phyloP scores from a whole-genome alignment of 2,113 vertebrate genomes.

The Beaufortia kweichowensis region DNA sequence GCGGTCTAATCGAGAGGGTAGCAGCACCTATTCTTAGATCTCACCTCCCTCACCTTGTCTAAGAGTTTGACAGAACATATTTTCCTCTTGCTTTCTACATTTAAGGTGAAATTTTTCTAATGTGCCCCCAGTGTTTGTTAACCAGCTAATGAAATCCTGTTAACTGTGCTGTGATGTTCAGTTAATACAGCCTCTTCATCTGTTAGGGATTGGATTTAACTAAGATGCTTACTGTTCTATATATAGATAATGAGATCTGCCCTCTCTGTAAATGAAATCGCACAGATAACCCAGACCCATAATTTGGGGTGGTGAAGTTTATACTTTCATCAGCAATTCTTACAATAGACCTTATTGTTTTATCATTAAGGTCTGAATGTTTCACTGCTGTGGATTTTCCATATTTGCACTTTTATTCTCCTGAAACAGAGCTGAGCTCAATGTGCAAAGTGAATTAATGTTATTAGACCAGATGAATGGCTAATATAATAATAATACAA shows the following conservation, averaged over 20 bases:
- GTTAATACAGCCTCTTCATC: neutral
- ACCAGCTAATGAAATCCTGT: constrained; percentile 32
- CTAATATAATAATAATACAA: constrained; percentile 49
- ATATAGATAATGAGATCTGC: constrained; percentile 66
- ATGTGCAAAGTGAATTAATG: constrained; percentile 62
- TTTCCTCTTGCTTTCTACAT: neutral
- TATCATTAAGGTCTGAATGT: constrained; percentile 7
- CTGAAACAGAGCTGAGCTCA: constrained; percentile 43
- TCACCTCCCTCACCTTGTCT: neutral
- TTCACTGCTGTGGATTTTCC: constrained; percentile 17
- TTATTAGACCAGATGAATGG: constrained; percentile 46
- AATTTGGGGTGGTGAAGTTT: constrained; percentile 6
- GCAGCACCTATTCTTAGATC: neutral
- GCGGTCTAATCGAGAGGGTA: neutral
- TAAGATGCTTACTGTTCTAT: constrained; percentile 56
- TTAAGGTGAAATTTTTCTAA: neutral
- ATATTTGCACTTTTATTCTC: neutral
- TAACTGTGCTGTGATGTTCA: constrained; percentile 25
- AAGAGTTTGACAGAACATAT: neutral
- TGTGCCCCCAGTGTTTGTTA: neutral
- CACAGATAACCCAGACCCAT: constrained; percentile 54
- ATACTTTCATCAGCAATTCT: neutral
- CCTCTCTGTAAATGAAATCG: constrained; percentile 35
- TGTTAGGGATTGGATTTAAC: constrained; percentile 56
- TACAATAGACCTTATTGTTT: constrained; percentile 58